Evolutionary conservation across 2,888 invertebrate species (phyloP).

Genomic region (Athrips mouffetella): DNA sequence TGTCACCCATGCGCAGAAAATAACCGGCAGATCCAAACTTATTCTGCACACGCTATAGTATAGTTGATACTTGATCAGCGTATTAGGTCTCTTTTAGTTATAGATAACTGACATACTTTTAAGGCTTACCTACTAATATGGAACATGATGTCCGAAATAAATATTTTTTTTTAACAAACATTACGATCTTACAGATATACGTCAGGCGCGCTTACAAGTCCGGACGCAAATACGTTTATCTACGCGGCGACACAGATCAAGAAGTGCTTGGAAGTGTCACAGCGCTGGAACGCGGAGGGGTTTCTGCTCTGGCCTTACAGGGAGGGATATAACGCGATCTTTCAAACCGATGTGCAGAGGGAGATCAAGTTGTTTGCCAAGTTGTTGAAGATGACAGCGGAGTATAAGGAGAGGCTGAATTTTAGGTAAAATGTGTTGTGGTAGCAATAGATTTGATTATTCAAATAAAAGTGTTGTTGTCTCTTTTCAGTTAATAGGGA

Average conservation of each 20-base stretch:
- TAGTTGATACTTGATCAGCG: too few relatives aligned
- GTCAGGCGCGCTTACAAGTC: slow-evolving; percentile 80
- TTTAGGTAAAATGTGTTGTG: slow-evolving; percentile 29
- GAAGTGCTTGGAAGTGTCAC: slow-evolving; percentile 78
- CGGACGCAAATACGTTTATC: slow-evolving; percentile 77
- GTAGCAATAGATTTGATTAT: too few relatives aligned
- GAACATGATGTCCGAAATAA: too few relatives aligned
- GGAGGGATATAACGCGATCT: slow-evolving; percentile 78
- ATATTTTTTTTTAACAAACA: too few relatives aligned
- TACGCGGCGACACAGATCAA: slow-evolving; percentile 81
- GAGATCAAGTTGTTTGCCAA: slow-evolving; percentile 81
- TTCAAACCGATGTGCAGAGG: slow-evolving; percentile 78
- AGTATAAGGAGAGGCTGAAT: slow-evolving; percentile 80
- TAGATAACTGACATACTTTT: too few relatives aligned
- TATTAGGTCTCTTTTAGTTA: too few relatives aligned
- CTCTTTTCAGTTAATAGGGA: too few relatives aligned
- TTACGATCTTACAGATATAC: slow-evolving; percentile 62
- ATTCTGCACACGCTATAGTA: too few relatives aligned
- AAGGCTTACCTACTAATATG: too few relatives aligned
- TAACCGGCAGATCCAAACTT: too few relatives aligned
- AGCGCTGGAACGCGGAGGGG: slow-evolving; percentile 79
- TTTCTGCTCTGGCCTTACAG: slow-evolving; percentile 80
- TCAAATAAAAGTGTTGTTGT: too few relatives aligned
- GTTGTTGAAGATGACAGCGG: slow-evolving; percentile 80
- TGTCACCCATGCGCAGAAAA: too few relatives aligned